These are phyloP conservation scores for Macrosiphum euphorbiae DNA, from an alignment of 2,888 invertebrate species.

Conservation along the genomic window DNA sequence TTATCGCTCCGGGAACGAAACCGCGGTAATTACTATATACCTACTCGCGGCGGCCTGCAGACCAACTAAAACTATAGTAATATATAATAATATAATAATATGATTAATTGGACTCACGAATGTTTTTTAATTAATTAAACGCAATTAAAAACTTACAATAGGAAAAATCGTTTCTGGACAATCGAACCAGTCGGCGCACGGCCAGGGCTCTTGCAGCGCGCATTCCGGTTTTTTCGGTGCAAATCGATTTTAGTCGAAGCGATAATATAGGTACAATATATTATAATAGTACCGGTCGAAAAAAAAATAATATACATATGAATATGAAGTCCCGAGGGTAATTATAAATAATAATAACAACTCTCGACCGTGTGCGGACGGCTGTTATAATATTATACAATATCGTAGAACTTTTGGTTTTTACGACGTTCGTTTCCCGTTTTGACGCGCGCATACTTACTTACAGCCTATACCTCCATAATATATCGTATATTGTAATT, in stretches of 20 bases:
- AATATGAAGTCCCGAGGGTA: conserved; percentile 19
- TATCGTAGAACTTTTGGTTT: conserved; percentile 14
- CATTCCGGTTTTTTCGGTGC: conserved; percentile 57
- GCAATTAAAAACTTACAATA: conserved; percentile 58
- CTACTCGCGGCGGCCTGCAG: neutral
- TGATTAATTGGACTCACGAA: conserved; percentile 60
- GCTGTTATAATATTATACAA: neutral
- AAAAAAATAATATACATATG: neutral
- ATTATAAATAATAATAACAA: conserved; percentile 43
- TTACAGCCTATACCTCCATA: neutral
- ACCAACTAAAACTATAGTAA: neutral
- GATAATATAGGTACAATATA: neutral
- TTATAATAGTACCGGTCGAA: conserved; percentile 2
- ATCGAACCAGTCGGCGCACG: conserved; percentile 44
- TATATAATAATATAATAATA: conserved; percentile 9
- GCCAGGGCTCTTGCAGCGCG: neutral
- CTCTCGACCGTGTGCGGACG: neutral
- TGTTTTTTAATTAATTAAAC: conserved; percentile 58
- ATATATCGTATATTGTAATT: neutral
- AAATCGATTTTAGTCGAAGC: conserved; percentile 48
- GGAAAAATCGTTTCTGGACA: conserved; percentile 51
- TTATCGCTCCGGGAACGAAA: conserved; percentile 45
- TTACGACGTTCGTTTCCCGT: conserved; percentile 25
- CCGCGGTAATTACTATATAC: conserved; percentile 23
- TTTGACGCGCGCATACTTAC: neutral